Evolutionary conservation across 1,140 invertebrate genomes (phyloP), one percentile per base, ranked within the genome.

Genomic region (Pseudomyrmex pallidus): DNA sequence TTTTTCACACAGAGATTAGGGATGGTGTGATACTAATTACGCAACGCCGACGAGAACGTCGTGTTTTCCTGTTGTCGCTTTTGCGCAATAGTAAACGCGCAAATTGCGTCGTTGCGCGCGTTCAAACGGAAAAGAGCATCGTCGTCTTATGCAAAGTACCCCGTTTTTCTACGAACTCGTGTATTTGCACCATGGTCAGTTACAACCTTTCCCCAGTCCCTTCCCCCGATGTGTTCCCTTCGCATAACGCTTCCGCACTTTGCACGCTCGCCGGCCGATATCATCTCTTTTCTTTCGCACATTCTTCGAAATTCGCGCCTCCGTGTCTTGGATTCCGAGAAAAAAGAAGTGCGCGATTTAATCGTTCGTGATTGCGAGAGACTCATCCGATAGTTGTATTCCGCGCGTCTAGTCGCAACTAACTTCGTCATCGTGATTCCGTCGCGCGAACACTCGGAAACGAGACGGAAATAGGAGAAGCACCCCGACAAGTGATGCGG

Each of bases 231-330:
- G 87, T 85, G 73, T 63, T 74, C 57, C 85, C 63, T 61, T 72
- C 80, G 83, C 86, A 77, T 66, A 87, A 88, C 85, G 87, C 87
- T 88, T 88, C 85, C 87, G 87, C 83, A 68, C 64, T 78, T 74
- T 46, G 46, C 70, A 62, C 70, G 62, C 70, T 74, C 50, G 77
- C 77, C 10, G 20, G 46, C 61, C 83, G 86, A 88, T 88, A 88
- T 87, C 86, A 88, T 87, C 86, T 85, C 70, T 64, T 82, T 85
- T 85, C 76, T 77, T 77, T 78, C 73, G 63, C 68, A 61, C 73
- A 50, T 20, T 88, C 87, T 83, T 87, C 68, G 73, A 85, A 85
- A 86, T 87, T 59, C 62, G 66, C 68, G 70, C 83, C 76, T 70
- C 86, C 85, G 68, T 57, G 76, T 84, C 86, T 82, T 70, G 78